Evolutionary conservation across 2,113 vertebrate genomes (phyloP), one percentile per base, ranked within the genome.

Genomic region (Hemichromis elongatus): DNA sequence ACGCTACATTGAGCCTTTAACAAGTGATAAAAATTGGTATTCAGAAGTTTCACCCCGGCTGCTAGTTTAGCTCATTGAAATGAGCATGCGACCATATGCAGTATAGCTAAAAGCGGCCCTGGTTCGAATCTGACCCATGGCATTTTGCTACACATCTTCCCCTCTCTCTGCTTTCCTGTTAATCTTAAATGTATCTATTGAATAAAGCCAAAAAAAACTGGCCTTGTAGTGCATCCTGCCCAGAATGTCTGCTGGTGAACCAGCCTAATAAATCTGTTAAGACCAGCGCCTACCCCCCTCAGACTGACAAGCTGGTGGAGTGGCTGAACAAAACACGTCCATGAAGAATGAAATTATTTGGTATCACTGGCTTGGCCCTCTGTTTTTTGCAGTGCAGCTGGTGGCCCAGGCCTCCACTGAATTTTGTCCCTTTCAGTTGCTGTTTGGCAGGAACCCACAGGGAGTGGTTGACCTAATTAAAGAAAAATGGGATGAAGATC

Each of bases 281-380:
- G 56, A 2, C 56, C 28, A 0, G 2, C 1, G 3, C 19, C 56
- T 59, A 33, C 8, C 56, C 33, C 28, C 56, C 28, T 59, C 9
- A 59, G 5, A 59, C 28, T 33, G 57, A 59, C 56, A 59, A 59
- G 16, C 9, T 59, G 3, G 28, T 1, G 0, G 16, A 61, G 9
- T 59, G 2, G 16, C 16, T 59, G 57, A 59, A 6, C 57, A 33
- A 59, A 28, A 6, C 28, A 33, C 33, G 16, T 33, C 56, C 33
- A 59, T 0, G 0, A 59, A 59, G 57, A 5, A 59, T 59, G 9
- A 11, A 0, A 33, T 0, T 59, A 59, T 33, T 9, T 19, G 28
- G 57, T 59, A 59, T 59, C 56, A 6, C 56, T 59, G 8, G 56
- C 16, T 59, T 33, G 28, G 33, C 3, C 56, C 56, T 59, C 56